Evolutionary conservation across 2,113 vertebrate species (phyloP), one percentile per base, ranked within the genome.

Genomic region (Corynorhinus townsendii): DNA sequence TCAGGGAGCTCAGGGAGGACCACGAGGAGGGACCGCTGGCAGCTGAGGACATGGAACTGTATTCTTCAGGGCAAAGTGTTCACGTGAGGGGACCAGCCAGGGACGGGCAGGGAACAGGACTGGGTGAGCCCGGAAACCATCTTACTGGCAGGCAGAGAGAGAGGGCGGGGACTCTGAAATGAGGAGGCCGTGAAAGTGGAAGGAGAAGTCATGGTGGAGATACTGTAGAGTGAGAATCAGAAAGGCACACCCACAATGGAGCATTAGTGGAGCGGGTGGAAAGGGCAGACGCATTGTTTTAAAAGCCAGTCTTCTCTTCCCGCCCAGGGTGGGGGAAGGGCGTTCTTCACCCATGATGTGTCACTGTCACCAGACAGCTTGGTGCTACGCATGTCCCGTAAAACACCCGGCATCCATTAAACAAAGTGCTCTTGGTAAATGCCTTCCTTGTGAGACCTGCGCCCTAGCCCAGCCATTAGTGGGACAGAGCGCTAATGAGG

Each of bases 391-490:
- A 97, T 97, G 97, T 97, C 97, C 97, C 73, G 72, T 97, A 97
- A 98, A 98, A 68, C 95, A 97, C 97, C 96, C 96, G 89, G 95
- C 92, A 98, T 98, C 96, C 91, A 97, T 97, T 98, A 97, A 97
- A 97, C 96, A 97, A 94, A 97, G 90, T 4, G 1, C 96, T 96
- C 96, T 72, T 97, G 96, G 97, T 98, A 97, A 98, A 98, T 97
- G 98, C 96, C 96, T 98, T 98, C 97, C 97, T 98, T 98, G 97
- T 97, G 97, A 98, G 98, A 97, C 97, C 98, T 95, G 97, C 97
- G 98, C 97, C 98, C 98, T 98, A 97, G 96, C 97, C 97, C 90
- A 98, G 98, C 98, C 98, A 98, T 98, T 98, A 98, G 98, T 97
- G 97, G 97, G 94, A 98, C 98, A 98, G 98, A 95, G 98, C 98